Evolutionary conservation across 2,797 vertebrate genomes (phyloP).

Genomic region (Oceanodroma leucorhoa): DNA sequence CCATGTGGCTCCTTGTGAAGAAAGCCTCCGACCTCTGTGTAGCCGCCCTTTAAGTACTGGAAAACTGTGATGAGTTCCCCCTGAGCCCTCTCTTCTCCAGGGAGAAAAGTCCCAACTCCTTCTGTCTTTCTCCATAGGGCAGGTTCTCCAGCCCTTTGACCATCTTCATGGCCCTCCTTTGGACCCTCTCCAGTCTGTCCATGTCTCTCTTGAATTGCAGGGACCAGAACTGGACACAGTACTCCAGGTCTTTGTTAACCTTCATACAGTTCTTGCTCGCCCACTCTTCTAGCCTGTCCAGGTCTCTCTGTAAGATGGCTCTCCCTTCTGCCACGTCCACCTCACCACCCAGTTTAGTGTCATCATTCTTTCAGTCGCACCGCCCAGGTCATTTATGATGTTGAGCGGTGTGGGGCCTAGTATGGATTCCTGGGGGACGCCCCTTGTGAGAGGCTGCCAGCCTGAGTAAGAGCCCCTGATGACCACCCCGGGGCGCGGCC

Average conservation of each 20-base stretch:
- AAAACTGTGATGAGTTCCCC: not conserved
- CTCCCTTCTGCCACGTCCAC: not conserved
- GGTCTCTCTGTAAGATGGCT: not conserved
- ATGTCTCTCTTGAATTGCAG: not conserved
- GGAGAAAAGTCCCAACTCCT: not conserved
- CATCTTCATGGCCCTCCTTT: not conserved
- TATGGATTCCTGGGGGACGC: not conserved
- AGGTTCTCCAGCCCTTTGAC: not conserved
- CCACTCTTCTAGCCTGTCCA: not conserved
- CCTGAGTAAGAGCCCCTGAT: too few relatives aligned
- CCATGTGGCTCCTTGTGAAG: not conserved
- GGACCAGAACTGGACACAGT: not conserved
- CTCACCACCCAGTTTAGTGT: not conserved
- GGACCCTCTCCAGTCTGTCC: not conserved
- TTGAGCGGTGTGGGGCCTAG: not conserved
- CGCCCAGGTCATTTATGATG: not conserved
- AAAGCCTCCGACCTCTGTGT: not conserved
- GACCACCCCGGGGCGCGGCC: rapidly evolving
- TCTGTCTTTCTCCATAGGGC: not conserved
- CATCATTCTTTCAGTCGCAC: not conserved
- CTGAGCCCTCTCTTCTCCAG: not conserved
- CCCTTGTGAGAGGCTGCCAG: not conserved
- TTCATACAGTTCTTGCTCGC: not conserved
- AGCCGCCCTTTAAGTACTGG: not conserved
- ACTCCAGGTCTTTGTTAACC: not conserved